A percentile compares a stretch with the other conserved stretches of the same genome.
phyloP scores from a whole-genome alignment of 2,113 vertebrate species.

The Coregonus clupeaformis region DNA sequence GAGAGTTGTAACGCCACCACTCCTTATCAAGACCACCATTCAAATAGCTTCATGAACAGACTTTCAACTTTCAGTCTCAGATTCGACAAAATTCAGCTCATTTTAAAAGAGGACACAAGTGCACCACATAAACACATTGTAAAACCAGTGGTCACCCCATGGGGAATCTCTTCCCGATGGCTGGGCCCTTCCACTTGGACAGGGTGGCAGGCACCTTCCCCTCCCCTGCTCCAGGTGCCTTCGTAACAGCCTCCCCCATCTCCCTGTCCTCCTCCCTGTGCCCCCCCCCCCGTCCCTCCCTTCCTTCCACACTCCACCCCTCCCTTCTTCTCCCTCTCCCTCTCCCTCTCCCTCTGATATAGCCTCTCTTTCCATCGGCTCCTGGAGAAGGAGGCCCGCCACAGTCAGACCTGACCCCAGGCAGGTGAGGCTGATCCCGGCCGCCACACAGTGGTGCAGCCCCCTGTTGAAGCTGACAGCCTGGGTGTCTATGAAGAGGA shows the following conservation, averaged over 20 bases:
- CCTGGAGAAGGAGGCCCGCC: slow-evolving; percentile 69
- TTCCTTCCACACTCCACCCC: slow-evolving; percentile 32
- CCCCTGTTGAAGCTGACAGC: slow-evolving; percentile 85
- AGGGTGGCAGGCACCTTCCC: slow-evolving; percentile 78
- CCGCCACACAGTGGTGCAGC: slow-evolving; percentile 82
- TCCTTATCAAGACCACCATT: not conserved
- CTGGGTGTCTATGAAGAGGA: slow-evolving; percentile 85
- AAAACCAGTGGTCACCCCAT: no score
- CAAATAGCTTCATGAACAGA: not conserved
- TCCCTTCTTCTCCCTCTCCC: slow-evolving; percentile 2
- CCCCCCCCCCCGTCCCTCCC: slow-evolving; percentile 78
- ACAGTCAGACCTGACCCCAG: slow-evolving; percentile 78
- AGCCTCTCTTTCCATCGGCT: slow-evolving; percentile 81
- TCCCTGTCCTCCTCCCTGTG: slow-evolving; percentile 64
- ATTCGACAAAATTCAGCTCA: not conserved
- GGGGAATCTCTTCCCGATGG: no score
- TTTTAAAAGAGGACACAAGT: slow-evolving; percentile 18
- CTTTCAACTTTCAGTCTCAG: not conserved
- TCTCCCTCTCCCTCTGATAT: slow-evolving; percentile 42
- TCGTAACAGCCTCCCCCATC: slow-evolving; percentile 65
- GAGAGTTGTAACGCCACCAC: no score
- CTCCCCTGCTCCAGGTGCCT: no score
- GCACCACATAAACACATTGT: slow-evolving; percentile 8
- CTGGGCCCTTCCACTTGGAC: slow-evolving; percentile 45
- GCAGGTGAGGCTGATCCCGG: slow-evolving; percentile 84